Evolutionary conservation across 1,140 invertebrate genomes (phyloP).

Genomic region (Oryctes rhinoceros): DNA sequence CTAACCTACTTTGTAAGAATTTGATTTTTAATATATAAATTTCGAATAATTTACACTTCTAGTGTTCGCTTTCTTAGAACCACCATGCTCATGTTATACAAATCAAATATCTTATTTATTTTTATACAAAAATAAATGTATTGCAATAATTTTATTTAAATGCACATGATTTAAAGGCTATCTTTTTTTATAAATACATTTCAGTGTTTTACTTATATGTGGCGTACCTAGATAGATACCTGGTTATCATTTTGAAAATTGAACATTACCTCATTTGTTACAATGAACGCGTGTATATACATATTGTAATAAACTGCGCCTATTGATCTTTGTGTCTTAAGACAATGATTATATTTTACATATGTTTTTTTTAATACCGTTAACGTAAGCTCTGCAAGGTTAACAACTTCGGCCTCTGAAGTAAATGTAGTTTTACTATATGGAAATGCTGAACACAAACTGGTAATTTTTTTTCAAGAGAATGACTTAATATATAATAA

Average conservation of each 20-base stretch:
- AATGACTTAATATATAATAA: too few species aligned
- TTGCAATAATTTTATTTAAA: too few species aligned
- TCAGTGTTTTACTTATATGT: too few species aligned
- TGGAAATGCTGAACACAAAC: not conserved
- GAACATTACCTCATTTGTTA: not conserved
- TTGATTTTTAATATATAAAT: not conserved
- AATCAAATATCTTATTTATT: too few species aligned
- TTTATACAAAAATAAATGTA: too few species aligned
- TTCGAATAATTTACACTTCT: not conserved
- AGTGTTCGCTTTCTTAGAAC: not conserved
- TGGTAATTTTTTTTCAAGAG: not conserved
- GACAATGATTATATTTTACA: not conserved
- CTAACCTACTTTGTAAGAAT: not conserved
- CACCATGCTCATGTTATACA: too few species aligned
- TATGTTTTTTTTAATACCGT: conserved; percentile 13
- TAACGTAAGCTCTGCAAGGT: conserved; percentile 12
- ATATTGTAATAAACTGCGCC: not conserved
- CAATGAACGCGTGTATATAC: not conserved
- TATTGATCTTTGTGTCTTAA: not conserved
- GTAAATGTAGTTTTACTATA: conserved; percentile 14
- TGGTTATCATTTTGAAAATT: not conserved
- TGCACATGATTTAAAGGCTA: too few species aligned
- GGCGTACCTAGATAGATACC: too few species aligned
- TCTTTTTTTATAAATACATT: too few species aligned
- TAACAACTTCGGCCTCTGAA: conserved; percentile 2